Percentiles rank a stretch among this genome's conserved stretches.
Conservation (phyloP, 2,797 vertebrate genomes). For the Rhabdophis nuchalis region DNA sequence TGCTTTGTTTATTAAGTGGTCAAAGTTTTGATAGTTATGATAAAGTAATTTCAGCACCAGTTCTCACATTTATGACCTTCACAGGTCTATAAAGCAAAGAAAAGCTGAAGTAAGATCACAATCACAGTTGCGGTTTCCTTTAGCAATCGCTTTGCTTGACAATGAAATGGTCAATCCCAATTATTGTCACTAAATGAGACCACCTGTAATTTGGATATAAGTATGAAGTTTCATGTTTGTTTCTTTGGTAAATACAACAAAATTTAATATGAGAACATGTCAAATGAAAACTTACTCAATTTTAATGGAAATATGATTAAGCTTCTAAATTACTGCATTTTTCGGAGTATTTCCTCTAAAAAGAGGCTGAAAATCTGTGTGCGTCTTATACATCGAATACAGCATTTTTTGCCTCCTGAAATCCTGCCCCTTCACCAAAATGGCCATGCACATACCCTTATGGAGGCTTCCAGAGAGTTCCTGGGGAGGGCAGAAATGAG, state of each 20-base stretch:
- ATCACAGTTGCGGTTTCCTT: not conserved
- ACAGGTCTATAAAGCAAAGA: not conserved
- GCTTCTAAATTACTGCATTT: not conserved
- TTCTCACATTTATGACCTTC: not conserved
- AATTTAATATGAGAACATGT: not conserved
- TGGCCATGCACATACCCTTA: too few species aligned
- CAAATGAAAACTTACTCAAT: not conserved
- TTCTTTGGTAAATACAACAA: not conserved
- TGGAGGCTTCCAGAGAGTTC: too few species aligned
- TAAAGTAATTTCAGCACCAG: not conserved
- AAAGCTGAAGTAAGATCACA: not conserved
- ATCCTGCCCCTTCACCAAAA: too few species aligned
- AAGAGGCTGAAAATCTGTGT: too few species aligned
- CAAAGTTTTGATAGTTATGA: not conserved
- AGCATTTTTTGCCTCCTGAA: too few species aligned
- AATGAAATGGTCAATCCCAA: not conserved
- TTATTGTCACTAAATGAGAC: not conserved
- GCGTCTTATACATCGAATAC: too few species aligned
- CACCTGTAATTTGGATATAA: not conserved
- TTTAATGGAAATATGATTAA: conserved; percentile 15
- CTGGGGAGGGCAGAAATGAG: too few species aligned
- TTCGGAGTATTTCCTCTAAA: too few species aligned
- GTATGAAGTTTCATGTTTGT: not conserved
- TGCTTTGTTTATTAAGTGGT: not conserved
- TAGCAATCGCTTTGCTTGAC: not conserved